These are phyloP conservation scores for Griposia aprilina DNA, from an alignment of 2,888 invertebrate species.

Conservation along the genomic window DNA sequence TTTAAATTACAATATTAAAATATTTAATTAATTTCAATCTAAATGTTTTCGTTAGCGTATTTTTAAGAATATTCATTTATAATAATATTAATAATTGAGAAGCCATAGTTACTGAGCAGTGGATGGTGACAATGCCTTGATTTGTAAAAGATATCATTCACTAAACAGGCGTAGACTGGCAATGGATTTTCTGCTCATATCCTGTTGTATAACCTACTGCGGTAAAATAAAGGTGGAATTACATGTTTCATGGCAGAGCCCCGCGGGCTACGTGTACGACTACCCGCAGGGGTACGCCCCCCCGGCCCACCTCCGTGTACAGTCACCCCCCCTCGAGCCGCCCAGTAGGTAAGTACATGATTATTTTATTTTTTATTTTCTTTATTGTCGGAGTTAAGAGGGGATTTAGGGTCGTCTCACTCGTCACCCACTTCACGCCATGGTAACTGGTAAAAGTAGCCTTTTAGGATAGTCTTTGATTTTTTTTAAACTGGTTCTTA, in stretches of 20 bases:
- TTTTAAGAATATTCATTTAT: no score
- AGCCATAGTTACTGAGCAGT: no score
- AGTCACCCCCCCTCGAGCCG: conserved; percentile 83
- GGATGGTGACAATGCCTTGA: no score
- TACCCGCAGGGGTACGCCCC: conserved; percentile 87
- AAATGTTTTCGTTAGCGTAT: no score
- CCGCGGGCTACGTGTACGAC: conserved; percentile 86
- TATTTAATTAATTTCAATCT: no score
- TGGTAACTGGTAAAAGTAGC: background rate
- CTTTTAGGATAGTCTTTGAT: background rate
- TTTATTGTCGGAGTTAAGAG: conserved; percentile 31
- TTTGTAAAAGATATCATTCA: no score
- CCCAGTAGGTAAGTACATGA: conserved; percentile 77
- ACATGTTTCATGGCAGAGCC: conserved; percentile 75
- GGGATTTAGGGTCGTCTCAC: conserved; percentile 38
- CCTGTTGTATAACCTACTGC: conserved; percentile 30
- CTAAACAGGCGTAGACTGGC: background rate
- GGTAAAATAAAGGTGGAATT: conserved; percentile 61
- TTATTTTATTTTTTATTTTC: conserved; percentile 54
- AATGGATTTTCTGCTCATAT: conserved; percentile 24
- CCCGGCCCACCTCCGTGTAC: conserved; percentile 85
- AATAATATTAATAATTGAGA: no score
- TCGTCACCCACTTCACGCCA: conserved; percentile 18
- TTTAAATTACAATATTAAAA: no score
- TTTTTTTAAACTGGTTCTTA: background rate